phyloP scores from a whole-genome alignment of 2,797 vertebrate genomes.

The Pogoniulus pusillus region DNA sequence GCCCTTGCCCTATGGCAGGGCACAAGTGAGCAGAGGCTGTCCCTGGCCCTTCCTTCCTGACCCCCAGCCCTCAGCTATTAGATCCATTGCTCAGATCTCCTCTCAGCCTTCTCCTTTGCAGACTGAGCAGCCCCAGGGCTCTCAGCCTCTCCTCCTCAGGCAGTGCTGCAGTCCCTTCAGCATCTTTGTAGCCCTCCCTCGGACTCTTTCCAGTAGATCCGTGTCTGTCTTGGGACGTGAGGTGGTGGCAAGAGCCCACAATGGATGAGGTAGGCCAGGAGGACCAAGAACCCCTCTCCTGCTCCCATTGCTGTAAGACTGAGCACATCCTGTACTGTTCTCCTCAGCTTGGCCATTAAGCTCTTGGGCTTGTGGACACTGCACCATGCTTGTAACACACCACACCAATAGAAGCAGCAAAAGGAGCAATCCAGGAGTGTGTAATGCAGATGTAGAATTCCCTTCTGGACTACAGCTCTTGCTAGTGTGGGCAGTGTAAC shows the following conservation, averaged over 20 bases:
- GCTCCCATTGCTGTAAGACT: background rate
- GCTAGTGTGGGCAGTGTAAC: background rate
- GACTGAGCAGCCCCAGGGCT: too few species aligned
- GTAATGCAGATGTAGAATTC: accelerated
- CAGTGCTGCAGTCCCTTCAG: too few species aligned
- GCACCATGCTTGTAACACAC: background rate
- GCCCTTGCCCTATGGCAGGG: too few species aligned
- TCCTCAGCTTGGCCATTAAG: background rate
- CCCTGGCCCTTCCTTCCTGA: too few species aligned
- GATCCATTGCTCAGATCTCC: too few species aligned
- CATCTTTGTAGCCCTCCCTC: too few species aligned
- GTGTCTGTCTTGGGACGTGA: too few species aligned
- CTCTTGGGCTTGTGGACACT: background rate
- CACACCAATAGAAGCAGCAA: background rate
- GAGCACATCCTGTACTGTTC: background rate
- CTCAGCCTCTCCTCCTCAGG: too few species aligned
- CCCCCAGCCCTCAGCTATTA: too few species aligned
- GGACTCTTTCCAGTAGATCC: too few species aligned
- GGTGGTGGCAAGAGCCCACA: background rate
- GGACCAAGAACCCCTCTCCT: background rate
- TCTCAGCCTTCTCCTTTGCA: too few species aligned
- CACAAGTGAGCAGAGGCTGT: too few species aligned
- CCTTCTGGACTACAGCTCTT: background rate
- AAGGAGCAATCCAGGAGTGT: background rate
- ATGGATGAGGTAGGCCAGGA: background rate